phyloP scores from a whole-genome alignment of 1,140 invertebrate species.

The Hyles vespertilio region DNA sequence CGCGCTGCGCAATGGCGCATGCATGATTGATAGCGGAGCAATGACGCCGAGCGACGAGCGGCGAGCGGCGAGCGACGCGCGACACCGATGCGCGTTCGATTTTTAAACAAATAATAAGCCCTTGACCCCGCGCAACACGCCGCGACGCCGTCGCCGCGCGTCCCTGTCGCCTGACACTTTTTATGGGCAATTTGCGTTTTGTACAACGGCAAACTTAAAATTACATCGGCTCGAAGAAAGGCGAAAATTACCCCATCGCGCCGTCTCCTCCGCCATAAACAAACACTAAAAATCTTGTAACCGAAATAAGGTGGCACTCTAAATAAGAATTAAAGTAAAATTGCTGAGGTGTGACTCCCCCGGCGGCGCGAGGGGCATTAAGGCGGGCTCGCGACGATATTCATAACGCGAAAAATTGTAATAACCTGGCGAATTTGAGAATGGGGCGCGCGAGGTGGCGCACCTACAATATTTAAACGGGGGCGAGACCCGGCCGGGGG shows the following conservation, averaged over 20 bases:
- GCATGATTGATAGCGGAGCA: slow-evolving; percentile 68
- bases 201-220: slow-evolving; percentile 36
- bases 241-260: slow-evolving; percentile 57
- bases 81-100: slow-evolving; percentile 40
- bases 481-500: slow-evolving; percentile 41
- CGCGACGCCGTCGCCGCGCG: not conserved
- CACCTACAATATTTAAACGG: slow-evolving; percentile 47
- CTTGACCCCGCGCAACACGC: slow-evolving; percentile 44
- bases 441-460: slow-evolving; percentile 42
- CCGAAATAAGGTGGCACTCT: slow-evolving; percentile 67
- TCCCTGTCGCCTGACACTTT: slow-evolving; percentile 13
- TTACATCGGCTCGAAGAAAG: slow-evolving; percentile 43
- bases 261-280: slow-evolving; percentile 53
- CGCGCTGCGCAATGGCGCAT: slow-evolving; percentile 65
- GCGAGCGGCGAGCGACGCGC: slow-evolving; percentile 24
- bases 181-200: slow-evolving; percentile 48
- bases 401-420: slow-evolving; percentile 74
- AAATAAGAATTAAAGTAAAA: slow-evolving; percentile 74
- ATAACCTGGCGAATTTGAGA: slow-evolving; percentile 64
- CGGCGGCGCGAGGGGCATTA: slow-evolving; percentile 41
- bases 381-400: slow-evolving; percentile 53
- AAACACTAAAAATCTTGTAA: slow-evolving; percentile 73
- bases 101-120: slow-evolving; percentile 54
- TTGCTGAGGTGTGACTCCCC: slow-evolving; percentile 69
- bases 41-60: slow-evolving; percentile 38